These are phyloP conservation scores for Chorisops tibialis DNA, from an alignment of 2,888 invertebrate species.

Conservation along the genomic window DNA sequence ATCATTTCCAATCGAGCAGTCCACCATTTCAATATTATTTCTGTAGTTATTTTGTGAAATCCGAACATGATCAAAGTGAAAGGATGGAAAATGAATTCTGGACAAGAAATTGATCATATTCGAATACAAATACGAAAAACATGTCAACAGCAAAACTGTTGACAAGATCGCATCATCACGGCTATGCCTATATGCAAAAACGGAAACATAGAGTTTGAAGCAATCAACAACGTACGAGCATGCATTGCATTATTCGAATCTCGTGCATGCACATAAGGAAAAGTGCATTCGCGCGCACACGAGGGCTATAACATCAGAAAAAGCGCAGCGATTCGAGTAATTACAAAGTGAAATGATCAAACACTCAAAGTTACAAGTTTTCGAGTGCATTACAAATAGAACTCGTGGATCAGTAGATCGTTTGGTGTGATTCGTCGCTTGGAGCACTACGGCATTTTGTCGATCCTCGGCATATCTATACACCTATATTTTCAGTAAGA, in stretches of 20 bases:
- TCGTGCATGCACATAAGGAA: constrained; percentile 5
- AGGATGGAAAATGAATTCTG: constrained; percentile 23
- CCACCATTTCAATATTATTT: constrained; percentile 19
- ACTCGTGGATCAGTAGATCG: background rate
- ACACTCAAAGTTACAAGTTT: constrained; percentile 30
- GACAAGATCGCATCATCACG: constrained; percentile 15
- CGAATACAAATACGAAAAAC: constrained; percentile 10
- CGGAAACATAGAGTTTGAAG: background rate
- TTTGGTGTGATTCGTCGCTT: constrained; percentile 27
- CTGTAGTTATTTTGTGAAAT: constrained; percentile 16
- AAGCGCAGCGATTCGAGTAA: constrained; percentile 24
- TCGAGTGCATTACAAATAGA: constrained; percentile 32
- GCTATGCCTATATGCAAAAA: background rate
- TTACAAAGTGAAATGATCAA: constrained; percentile 32
- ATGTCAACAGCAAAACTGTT: constrained; percentile 12
- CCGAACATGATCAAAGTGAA: constrained; percentile 24
- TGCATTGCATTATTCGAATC: constrained; percentile 14
- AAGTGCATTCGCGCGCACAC: background rate
- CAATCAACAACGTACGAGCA: background rate
- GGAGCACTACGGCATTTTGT: too few species aligned
- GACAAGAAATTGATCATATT: constrained; percentile 21
- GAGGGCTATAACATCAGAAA: background rate
- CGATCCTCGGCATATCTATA: too few species aligned
- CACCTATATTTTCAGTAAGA: too few species aligned
- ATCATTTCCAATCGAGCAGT: background rate